Evolutionary conservation across 2,797 vertebrate genomes (phyloP), one percentile per base, ranked within the genome.

Genomic region (Scomberomorus guttatus): DNA sequence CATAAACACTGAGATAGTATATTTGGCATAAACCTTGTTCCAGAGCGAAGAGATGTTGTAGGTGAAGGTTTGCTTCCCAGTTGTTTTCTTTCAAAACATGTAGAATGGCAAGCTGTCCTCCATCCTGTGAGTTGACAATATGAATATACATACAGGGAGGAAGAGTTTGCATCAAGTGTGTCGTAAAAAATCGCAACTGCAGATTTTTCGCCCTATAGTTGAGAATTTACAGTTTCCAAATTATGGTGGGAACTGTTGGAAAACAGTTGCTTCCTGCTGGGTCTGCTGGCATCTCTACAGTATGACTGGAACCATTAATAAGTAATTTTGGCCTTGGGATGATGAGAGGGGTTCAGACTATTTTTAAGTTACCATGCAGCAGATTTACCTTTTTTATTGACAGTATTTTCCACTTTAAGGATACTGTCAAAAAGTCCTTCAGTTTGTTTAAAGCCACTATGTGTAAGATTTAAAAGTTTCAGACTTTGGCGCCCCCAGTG

Each of bases 61-160:
- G 59, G 50, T 87, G 74, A 82, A 78, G 63, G 69, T 69, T 85
- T 34, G 57, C 75, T 65, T 77, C 75, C 66, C 66, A 72, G 32
- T 58, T 92, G 89, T 90, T 93, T 91, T 89, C 86, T 88, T 68
- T 91, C 29, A 69, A 89, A 91, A 88, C 79, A 86, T 27, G 24
- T 57, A 27, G 46, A 51, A 50, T 63, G 61, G 58, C 60, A 84
- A 72, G 59, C 48, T 80, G 66, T 85, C 59, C 29, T 71, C 60
- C 82, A 64, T 88, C 72, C 77, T 48, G 34, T 56, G 50, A 85
- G 51, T 70, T 58, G 65, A 77, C 71, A 44, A 17, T 54, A 81
- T 72, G 58, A 73, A 87, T 65, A 88, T 72, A 71, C 67, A 78
- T 73, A 50, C 50, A 81, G 64, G 64, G 70, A 50, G 39, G 29